These are phyloP conservation scores for Morphnarchus princeps DNA, from an alignment of 2,113 vertebrate genomes.

Conservation along the genomic window DNA sequence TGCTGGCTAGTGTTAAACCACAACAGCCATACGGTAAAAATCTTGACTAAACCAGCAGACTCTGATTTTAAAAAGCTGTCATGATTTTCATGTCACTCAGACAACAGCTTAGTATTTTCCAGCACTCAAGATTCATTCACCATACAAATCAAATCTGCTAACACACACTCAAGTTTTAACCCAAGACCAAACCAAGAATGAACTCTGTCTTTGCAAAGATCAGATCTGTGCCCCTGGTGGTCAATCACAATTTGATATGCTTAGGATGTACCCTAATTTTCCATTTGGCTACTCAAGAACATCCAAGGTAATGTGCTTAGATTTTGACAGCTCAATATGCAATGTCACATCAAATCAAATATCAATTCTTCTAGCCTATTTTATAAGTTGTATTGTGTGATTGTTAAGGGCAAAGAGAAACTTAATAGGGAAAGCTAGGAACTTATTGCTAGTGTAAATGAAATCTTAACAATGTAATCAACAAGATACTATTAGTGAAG, in stretches of 20 bases:
- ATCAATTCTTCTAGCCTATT: background rate
- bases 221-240: background rate
- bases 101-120: background rate
- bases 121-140: background rate
- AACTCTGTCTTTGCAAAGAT: background rate
- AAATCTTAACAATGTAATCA: background rate
- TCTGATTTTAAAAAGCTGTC: background rate
- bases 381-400: background rate
- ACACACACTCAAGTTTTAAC: background rate
- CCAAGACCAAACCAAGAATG: background rate
- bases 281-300: background rate
- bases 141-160: background rate
- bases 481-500: background rate
- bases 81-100: background rate
- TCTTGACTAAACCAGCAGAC: background rate
- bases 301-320: background rate
- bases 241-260: background rate
- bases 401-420: background rate
- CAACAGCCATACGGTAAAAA: background rate
- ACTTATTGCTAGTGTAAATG: background rate
- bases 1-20: no score
- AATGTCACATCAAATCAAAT: background rate
- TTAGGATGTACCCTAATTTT: background rate
- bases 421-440: background rate
- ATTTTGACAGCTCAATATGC: background rate